Base-by-base conservation (phyloP, 2,797 vertebrate species). In the Manis crassicaudata region DNA sequence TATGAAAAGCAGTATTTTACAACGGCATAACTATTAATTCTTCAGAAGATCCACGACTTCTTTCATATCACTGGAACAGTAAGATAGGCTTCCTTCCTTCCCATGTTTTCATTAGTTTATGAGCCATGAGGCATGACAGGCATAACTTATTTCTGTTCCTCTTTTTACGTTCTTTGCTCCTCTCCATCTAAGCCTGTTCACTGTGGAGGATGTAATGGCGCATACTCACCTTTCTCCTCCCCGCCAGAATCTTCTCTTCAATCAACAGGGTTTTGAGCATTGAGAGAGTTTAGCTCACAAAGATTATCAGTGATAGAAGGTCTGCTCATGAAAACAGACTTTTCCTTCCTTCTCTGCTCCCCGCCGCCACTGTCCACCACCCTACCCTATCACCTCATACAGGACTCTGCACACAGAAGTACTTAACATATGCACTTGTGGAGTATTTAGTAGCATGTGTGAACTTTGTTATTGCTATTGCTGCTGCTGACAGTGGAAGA, bases 211-310 rank as follows among this genome's bases (percentile, higher is more conserved):
- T 1, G 58, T 76, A 25, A 29, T 17, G 23, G 25, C 29, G 1
- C 6, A 32, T 60, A 32, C 4, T 3, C 9, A 6, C 20, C n/a
- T 6, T 1, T 6, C 7, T 16, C 13, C 11, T 6, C 0, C n/a
- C 43, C 5, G 0, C 20, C 52, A 23, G 29, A 25, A 23, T 21
- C 35, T 77, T 73, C 56, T 54, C 46, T 91, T 68, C 27, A 46
- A 8, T 43, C 32, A 46, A 25, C 23, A 77, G 16, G 6, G 43
- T 79, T 27, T 81, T 72, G 46, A 65, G 18, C 21, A 5, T 10
- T 68, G 20, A 73, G 83, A 89, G 25, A 32, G 35, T 56, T 20
- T 52, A 70, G 12, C 12, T 62, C 27, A 16, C 23, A 67, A 62
- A 85, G 43, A 67, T 68, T 21, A 50, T 37, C 13, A 18, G 29